A percentile compares a stretch with the other conserved stretches of the same genome.
These are phyloP conservation scores for Portunus trituberculatus DNA, from an alignment of 1,140 invertebrate genomes.

Conservation along the genomic window DNA sequence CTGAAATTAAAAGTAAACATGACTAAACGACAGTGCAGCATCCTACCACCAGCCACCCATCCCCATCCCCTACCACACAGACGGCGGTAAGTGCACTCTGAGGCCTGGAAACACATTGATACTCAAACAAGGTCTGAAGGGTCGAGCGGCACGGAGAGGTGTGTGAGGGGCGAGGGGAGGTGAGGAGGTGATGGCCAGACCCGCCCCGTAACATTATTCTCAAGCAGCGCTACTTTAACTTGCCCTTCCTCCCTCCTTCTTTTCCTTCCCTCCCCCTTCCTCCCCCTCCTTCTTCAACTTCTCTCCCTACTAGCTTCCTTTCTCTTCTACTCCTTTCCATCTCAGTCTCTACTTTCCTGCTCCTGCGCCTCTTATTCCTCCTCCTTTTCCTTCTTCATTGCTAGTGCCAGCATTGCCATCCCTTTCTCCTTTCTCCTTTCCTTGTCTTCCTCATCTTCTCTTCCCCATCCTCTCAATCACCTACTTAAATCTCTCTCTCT, in stretches of 20 bases:
- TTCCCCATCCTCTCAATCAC: not conserved
- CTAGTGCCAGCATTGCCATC: not conserved
- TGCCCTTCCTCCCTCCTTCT: not conserved
- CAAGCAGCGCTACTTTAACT: conserved; percentile 57
- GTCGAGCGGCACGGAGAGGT: not conserved
- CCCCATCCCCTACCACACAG: not conserved
- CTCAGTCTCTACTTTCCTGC: not conserved
- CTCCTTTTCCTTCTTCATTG: not conserved
- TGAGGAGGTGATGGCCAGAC: not conserved
- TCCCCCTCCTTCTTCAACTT: not conserved
- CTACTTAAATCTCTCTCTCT: not conserved
- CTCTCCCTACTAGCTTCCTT: conserved; percentile 2
- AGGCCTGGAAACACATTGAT: not conserved
- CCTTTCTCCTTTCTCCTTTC: not conserved
- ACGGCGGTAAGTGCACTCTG: not conserved
- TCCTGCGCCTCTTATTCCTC: not conserved
- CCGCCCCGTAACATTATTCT: conserved; percentile 42
- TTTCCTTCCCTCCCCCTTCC: not conserved
- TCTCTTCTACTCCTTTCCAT: not conserved
- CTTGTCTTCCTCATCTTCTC: not conserved
- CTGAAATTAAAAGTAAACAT: not conserved
- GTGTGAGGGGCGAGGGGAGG: not conserved
- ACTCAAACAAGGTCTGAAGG: conserved; percentile 24
- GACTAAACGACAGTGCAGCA: not conserved
- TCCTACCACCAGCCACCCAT: too few species aligned